These are phyloP conservation scores for Sinohyriopsis cumingii DNA, from an alignment of 2,888 invertebrate genomes.

Conservation along the genomic window DNA sequence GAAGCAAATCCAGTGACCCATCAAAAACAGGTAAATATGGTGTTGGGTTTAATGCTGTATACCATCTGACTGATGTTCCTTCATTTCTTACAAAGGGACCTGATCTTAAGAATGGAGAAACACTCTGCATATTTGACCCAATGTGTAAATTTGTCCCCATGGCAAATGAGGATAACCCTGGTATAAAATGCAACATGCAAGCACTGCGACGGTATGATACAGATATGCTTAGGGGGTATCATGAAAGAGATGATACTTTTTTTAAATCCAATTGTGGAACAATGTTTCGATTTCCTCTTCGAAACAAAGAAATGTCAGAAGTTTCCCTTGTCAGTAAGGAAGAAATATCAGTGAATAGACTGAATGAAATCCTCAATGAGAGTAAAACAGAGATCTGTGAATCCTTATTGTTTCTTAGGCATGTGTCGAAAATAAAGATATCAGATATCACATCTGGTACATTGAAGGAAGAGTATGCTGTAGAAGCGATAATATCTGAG, in stretches of 20 bases:
- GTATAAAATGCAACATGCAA: constrained; percentile 23
- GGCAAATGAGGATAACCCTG: constrained; percentile 19
- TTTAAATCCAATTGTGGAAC: constrained; percentile 21
- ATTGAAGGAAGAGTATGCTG: constrained; percentile 1
- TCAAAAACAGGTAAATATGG: constrained; percentile 60
- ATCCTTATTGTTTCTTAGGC: constrained; percentile 33
- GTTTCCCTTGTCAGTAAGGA: constrained; percentile 50
- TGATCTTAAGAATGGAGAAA: constrained; percentile 38
- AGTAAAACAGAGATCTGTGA: constrained; percentile 20
- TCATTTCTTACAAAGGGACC: constrained; percentile 48
- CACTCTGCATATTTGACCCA: constrained; percentile 64
- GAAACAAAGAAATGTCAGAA: constrained; percentile 46
- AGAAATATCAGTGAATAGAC: constrained; percentile 2
- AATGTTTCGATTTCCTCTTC: constrained; percentile 38
- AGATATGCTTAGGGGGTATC: constrained; percentile 30
- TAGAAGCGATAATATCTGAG: constrained; percentile 10
- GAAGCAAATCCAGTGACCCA: constrained; percentile 56
- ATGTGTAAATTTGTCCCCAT: constrained; percentile 53
- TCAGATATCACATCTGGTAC: constrained; percentile 9
- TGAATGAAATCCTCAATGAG: constrained; percentile 14
- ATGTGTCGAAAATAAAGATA: constrained; percentile 17
- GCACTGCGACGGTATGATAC: constrained; percentile 22
- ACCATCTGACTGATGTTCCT: constrained; percentile 59
- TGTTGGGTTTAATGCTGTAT: constrained; percentile 62
- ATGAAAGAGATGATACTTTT: constrained; percentile 24